A percentile compares a stretch with the other conserved stretches of the same genome.
Evolutionary conservation across 2,888 invertebrate genomes (phyloP).

Genomic region (Zygaena filipendulae): DNA sequence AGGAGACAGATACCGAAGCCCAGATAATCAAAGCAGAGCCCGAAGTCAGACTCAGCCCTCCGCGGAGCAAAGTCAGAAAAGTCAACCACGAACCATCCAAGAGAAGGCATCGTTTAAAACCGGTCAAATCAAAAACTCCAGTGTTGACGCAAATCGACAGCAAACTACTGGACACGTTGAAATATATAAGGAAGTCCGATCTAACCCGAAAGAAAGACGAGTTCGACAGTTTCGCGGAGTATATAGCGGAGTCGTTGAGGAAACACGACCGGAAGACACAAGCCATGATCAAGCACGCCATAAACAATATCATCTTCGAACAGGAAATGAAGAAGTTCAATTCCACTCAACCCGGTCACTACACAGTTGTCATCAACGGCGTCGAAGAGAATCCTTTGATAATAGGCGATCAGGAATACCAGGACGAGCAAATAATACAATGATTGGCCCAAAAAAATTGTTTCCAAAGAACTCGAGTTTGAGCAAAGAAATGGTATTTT

Average conservation of each 20-base stretch:
- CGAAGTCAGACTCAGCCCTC: no score
- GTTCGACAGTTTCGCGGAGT: constrained; percentile 55
- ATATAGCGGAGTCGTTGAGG: constrained; percentile 48
- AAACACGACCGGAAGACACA: constrained; percentile 53
- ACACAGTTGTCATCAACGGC: constrained; percentile 29
- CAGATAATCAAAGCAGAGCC: no score
- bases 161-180: constrained; percentile 30
- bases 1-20: no score
- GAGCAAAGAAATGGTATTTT: no score
- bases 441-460: constrained; percentile 3
- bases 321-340: constrained; percentile 57
- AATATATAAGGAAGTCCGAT: constrained; percentile 28
- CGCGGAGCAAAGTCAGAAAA: no score
- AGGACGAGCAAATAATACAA: constrained; percentile 4
- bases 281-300: constrained; percentile 56
- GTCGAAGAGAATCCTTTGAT: constrained; percentile 42
- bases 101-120: no score
- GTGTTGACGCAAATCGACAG: constrained; percentile 21
- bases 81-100: no score
- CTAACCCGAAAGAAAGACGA: constrained; percentile 43
- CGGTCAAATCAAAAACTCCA: no score
- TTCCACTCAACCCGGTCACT: constrained; percentile 23
- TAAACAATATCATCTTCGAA: constrained; percentile 55
- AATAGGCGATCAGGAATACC: constrained; percentile 29
- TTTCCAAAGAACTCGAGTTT: constrained; percentile 2